These are phyloP conservation scores for Lamproptera curius DNA, from an alignment of 2,888 invertebrate genomes.

Conservation along the genomic window DNA sequence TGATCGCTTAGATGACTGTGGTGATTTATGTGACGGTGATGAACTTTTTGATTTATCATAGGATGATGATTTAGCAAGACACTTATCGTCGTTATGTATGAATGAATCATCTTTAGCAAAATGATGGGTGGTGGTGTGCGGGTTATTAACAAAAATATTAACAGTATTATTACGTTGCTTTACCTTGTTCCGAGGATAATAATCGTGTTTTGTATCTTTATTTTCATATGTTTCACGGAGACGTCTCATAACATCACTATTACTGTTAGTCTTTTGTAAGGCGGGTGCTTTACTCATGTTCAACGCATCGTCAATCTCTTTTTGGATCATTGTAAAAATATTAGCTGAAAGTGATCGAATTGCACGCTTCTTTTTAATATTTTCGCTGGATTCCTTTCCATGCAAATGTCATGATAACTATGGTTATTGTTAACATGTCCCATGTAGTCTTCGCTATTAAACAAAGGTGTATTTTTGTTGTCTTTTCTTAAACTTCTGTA, in stretches of 20 bases:
- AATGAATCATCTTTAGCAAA: constrained; percentile 75
- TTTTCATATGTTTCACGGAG: constrained; percentile 67
- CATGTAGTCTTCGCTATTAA: constrained; percentile 66
- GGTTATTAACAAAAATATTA: constrained; percentile 70
- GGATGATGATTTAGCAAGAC: constrained; percentile 69
- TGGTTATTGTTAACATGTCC: constrained; percentile 69
- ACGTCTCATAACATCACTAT: constrained; percentile 77
- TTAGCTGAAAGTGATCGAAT: constrained; percentile 91
- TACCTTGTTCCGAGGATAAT: constrained; percentile 71
- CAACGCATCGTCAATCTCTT: constrained; percentile 79
- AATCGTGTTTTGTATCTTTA: constrained; percentile 63
- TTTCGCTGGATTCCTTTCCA: constrained; percentile 57
- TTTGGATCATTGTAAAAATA: constrained; percentile 86
- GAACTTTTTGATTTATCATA: constrained; percentile 74
- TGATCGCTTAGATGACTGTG: constrained; percentile 68
- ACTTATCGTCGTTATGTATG: constrained; percentile 69
- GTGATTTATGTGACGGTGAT: constrained; percentile 77
- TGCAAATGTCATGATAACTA: constrained; percentile 52
- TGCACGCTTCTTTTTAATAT: constrained; percentile 86
- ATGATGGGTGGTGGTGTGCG: constrained; percentile 64
- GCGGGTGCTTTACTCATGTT: constrained; percentile 70
- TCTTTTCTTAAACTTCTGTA: constrained; percentile 92
- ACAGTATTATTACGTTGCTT: constrained; percentile 74
- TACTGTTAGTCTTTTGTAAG: constrained; percentile 80
- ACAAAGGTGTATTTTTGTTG: constrained; percentile 75